These are phyloP conservation scores for Agrochola litura DNA, from an alignment of 2,888 invertebrate species.

Conservation along the genomic window DNA sequence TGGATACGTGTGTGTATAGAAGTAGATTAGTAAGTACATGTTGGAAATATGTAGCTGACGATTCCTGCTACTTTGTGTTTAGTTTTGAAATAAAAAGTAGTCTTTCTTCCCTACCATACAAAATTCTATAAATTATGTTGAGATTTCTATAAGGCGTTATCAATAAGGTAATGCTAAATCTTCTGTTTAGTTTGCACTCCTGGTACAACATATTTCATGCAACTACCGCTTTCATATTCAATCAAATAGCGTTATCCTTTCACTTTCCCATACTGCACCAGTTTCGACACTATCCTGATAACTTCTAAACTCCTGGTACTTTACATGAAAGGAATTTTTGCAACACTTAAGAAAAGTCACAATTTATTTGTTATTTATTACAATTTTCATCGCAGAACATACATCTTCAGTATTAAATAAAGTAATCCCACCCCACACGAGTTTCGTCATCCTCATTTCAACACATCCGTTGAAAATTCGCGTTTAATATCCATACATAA, in stretches of 20 bases:
- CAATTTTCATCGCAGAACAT: not conserved
- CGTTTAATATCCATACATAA: slow-evolving; percentile 50
- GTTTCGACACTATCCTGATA: not conserved
- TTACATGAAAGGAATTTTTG: not conserved
- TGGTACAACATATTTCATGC: not conserved
- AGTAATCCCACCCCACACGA: not conserved
- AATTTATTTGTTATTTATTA: no score
- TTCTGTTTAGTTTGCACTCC: not conserved
- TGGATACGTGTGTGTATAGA: slow-evolving; percentile 1
- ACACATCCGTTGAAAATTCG: slow-evolving; percentile 30
- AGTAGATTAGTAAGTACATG: slow-evolving; percentile 31
- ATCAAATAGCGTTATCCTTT: not conserved
- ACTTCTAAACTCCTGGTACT: slow-evolving; percentile 3
- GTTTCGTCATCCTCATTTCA: slow-evolving; percentile 32
- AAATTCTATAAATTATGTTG: no score
- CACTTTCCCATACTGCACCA: not conserved
- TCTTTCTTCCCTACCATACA: not conserved
- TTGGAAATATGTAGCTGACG: not conserved
- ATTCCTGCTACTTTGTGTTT: not conserved
- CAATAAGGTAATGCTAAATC: not conserved
- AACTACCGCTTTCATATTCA: not conserved
- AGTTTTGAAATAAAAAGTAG: not conserved
- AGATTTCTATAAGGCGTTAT: not conserved
- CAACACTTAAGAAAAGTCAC: not conserved
- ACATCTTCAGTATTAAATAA: not conserved